Percentiles rank a stretch among this genome's conserved stretches.
Evolutionary conservation across 1,140 invertebrate genomes (phyloP).

Genomic region (Antheraea pernyi): DNA sequence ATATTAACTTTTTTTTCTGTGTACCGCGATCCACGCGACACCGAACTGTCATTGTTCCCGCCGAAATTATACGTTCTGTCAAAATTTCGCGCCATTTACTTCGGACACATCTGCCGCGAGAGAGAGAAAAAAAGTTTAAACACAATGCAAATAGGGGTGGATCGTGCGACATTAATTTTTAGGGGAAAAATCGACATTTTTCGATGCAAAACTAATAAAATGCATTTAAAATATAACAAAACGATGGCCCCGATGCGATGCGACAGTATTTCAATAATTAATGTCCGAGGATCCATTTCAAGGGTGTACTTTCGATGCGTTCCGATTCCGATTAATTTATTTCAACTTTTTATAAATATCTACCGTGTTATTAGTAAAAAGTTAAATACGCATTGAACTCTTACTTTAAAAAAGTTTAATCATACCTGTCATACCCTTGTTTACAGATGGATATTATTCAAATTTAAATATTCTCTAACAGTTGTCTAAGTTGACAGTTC

Average conservation of each 20-base stretch:
- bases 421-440: too few relatives aligned
- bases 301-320: neutral
- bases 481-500: too few relatives aligned
- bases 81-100: slow-evolving; percentile 77
- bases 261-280: slow-evolving; percentile 52
- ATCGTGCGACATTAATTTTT: slow-evolving; percentile 72
- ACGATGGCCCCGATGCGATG: slow-evolving; percentile 42
- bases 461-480: too few relatives aligned
- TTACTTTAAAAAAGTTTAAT: too few relatives aligned
- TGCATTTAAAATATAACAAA: slow-evolving; percentile 71
- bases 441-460: too few relatives aligned
- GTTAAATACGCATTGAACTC: too few relatives aligned
- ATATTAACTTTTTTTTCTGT: slow-evolving; percentile 58
- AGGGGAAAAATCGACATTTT: slow-evolving; percentile 70
- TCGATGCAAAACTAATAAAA: slow-evolving; percentile 60
- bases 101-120: slow-evolving; percentile 66
- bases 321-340: neutral
- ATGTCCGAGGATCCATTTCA: slow-evolving; percentile 36
- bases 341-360: neutral
- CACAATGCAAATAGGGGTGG: slow-evolving; percentile 76
- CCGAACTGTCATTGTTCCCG: slow-evolving; percentile 60
- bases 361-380: too few relatives aligned
- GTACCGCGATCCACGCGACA: slow-evolving; percentile 28
- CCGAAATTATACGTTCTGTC: slow-evolving; percentile 72
- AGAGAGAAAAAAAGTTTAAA: slow-evolving; percentile 62